A percentile compares a stretch with the other conserved stretches of the same genome.
Conservation (phyloP, 2,797 vertebrate species). For the Pseudopleuronectes americanus region DNA sequence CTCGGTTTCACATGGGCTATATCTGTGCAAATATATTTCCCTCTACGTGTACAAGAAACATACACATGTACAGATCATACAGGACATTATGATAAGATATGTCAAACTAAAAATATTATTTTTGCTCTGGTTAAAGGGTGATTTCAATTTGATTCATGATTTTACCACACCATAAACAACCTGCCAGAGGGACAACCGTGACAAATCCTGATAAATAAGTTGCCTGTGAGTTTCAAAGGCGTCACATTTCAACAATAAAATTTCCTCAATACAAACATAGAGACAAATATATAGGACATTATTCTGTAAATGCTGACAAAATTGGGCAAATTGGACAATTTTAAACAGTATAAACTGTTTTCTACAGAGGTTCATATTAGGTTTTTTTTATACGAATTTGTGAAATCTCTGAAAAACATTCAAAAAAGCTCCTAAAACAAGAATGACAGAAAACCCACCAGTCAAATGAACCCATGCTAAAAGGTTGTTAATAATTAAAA, state of each 20-base stretch:
- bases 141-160: not conserved
- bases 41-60: not conserved
- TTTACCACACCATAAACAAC: not conserved
- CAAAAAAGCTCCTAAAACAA: not conserved
- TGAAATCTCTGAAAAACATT: not conserved
- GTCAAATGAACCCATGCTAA: slow-evolving; percentile 10
- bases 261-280: slow-evolving; percentile 2
- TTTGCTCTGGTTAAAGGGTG: not conserved
- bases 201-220: not conserved
- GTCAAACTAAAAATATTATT: not conserved
- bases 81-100: not conserved
- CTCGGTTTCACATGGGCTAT: slow-evolving; percentile 50
- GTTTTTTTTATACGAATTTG: not conserved
- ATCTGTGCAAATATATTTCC: slow-evolving; percentile 34
- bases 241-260: not conserved
- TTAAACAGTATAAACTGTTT: not conserved
- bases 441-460: not conserved
- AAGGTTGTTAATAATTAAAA: slow-evolving; percentile 44
- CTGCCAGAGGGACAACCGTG: not conserved
- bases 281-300: not conserved
- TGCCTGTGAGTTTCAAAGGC: slow-evolving; percentile 5
- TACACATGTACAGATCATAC: not conserved
- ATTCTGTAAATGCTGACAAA: not conserved
- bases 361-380: not conserved
- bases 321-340: not conserved